Evolutionary conservation across 1,140 invertebrate species (phyloP), one percentile per base, ranked within the genome.

Genomic region (Contarinia nasturtii): DNA sequence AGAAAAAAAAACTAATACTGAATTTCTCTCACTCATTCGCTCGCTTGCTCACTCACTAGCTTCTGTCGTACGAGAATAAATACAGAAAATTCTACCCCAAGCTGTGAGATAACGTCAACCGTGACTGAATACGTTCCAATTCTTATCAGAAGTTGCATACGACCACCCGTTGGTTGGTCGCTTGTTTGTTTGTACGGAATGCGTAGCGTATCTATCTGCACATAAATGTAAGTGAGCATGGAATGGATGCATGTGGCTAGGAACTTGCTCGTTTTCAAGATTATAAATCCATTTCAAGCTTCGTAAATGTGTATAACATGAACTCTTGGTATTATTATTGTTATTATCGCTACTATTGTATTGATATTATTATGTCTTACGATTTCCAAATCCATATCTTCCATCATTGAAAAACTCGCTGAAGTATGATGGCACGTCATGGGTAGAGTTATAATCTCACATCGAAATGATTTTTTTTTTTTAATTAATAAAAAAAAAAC

Each of bases 31-130:
- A 27, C 10, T 27, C 27, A 10, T 10, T 27, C 27, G 27, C 27
- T 27, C 27, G n/a, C n/a, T n/a, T n/a, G n/a, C 27, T 27, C 27
- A 27, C 10, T 27, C 27, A 10, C 27, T 27, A 3, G 27, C 27
- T 27, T 10, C 27, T 27, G 27, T 27, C 27, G 27, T 27, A 27
- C 27, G 10, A 27, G n/a, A 27, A 27, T 27, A 27, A 27, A 27
- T 27, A 27, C 4, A 27, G 27, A 27, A 43, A 43, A 18, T 43
- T 43, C 41, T 43, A 43, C 41, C 41, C 41, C 41, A 43, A 43
- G 41, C 41, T 43, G 41, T 43, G 41, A 43, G 41, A 43, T 43
- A 43, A 43, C 41, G 41, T 43, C 41, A 43, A 43, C 41, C 41
- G 41, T 43, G 41, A 43, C 41, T n/a, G 41, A 43, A 18, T 43